Evolutionary conservation across 2,113 vertebrate genomes (phyloP), one percentile per base, ranked within the genome.

Genomic region (Podilymbus podiceps): DNA sequence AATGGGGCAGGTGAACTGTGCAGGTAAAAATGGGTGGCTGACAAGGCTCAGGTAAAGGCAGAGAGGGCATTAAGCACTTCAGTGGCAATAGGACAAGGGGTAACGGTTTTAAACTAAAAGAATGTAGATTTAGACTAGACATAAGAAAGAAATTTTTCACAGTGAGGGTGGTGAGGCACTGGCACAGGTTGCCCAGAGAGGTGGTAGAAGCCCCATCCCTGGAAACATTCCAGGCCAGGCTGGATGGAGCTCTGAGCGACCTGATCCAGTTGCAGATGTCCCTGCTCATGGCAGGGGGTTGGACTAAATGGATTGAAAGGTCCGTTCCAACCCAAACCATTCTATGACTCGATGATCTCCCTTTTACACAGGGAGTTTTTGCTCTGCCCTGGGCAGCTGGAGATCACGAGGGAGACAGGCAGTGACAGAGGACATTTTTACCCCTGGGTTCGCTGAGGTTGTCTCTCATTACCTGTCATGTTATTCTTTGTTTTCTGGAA

Each of bases 391-490:
- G 30, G 21, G 44, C 13, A n/a, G 19, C 5, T 67, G 53, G 8
- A 13, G 38, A 23, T 9, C 9, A 33, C 0, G 1, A 35, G 21
- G 56, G 53, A 90, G 38, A 19, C 22, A 66, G 22, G 28, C 13
- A 2, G 20, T 12, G 28, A 44, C 46, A 55, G 50, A 30, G 27
- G 50, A 35, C 12, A 50, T 5, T 47, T 88, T 67, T 3, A 44
- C 6, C 15, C 28, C 25, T 11, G 33, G 2, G 2, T 12, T 38
- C 4, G 0, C 27, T 72, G 50, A 0, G 0, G 0, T 22, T 19
- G 0, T 40, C 7, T 74, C 28, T 84, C 25, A 4, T 55, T 33
- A 35, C 9, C 14, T 35, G 11, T 11, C 33, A 25, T 4, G 11
- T 30, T 44, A 44, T 27, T 60, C 18, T 64, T 50, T 89, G 52